Evolutionary conservation across 2,888 invertebrate species (phyloP).

Genomic region (Papilio gigon): DNA sequence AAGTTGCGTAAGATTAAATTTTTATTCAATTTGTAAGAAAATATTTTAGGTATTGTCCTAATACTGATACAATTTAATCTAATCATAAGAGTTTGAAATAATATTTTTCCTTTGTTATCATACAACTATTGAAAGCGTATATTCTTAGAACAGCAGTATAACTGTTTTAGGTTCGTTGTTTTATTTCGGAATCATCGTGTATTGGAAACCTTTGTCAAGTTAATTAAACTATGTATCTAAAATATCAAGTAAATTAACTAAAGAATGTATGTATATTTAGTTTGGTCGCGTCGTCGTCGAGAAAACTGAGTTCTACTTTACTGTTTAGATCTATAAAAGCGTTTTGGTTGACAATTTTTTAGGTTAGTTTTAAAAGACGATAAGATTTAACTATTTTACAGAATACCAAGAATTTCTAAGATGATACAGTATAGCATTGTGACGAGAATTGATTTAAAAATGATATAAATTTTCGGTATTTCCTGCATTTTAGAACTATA

Average conservation of each 20-base stretch:
- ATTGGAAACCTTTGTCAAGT: not conserved
- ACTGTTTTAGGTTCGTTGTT: constrained; percentile 18
- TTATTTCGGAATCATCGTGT: not conserved
- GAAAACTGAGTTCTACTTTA: not conserved
- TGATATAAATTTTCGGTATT: not conserved
- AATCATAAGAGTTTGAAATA: constrained; percentile 60
- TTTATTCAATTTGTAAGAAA: constrained; percentile 45
- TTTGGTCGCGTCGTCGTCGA: too few relatives aligned
- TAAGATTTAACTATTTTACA: not conserved
- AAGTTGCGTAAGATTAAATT: constrained; percentile 37
- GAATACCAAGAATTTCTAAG: too few relatives aligned
- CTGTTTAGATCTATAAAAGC: not conserved
- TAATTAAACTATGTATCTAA: not conserved
- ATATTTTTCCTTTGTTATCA: constrained; percentile 31
- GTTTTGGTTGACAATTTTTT: not conserved
- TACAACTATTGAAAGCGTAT: constrained; percentile 18
- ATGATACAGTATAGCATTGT: too few relatives aligned
- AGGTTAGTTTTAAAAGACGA: not conserved
- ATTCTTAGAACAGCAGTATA: constrained; percentile 41
- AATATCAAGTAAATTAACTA: not conserved
- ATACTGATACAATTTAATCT: constrained; percentile 61
- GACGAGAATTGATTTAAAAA: not conserved
- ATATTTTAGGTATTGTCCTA: constrained; percentile 61
- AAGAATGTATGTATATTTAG: not conserved
- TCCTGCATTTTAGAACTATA: not conserved